Base-by-base conservation (phyloP, 1,140 invertebrate genomes). In the Apis mellifera region DNA sequence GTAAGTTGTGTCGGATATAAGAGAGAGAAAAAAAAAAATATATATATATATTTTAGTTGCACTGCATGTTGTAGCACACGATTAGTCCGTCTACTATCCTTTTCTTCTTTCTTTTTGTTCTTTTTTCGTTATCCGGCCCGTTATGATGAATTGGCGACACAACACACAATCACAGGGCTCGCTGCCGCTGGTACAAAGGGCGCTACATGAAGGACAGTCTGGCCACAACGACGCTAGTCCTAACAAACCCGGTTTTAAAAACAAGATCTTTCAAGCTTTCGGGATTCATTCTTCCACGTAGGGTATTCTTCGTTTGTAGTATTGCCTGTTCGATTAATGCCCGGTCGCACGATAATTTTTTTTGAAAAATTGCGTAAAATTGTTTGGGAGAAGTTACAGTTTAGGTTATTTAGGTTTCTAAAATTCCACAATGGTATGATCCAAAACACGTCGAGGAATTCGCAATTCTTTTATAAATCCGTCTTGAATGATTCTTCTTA, bases 181-280 rank as follows among this genome's bases (percentile, higher is more conserved):
- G 86, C 87, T 93, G 90, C 91, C 92, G 86, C 78, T 93, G 92
- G 92, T 93, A 85, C 93, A 93, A 88, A 91, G 90, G 90, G 90
- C 92, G 88, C 92, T 93, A 86, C 89, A 85, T 85, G 92, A 93
- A 86, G 92, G 93, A 94, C 91, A 93, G 84, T 90, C 92, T 86
- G 86, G 91, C 87, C 89, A 93, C 80, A 89, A 93, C 89, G 91
- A 93, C 85, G 91, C 90, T 93, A 93, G 92, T 90, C 90, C 92
- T 91, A 94, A 94, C 90, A 93, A 93, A 92, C 93, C 93, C 90
- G 93, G 92, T 90, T 92, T 94, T 90, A 94, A 93, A 92, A 94
- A 91, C 90, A 94, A 94, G 90, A 91, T 94, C 75, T 94, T 94
- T 90, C 90, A 94, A 88, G 93, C 92, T 90, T 92, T 94, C 80